Base-by-base conservation (phyloP, 2,888 invertebrate genomes). In the Synanthedon myopaeformis region DNA sequence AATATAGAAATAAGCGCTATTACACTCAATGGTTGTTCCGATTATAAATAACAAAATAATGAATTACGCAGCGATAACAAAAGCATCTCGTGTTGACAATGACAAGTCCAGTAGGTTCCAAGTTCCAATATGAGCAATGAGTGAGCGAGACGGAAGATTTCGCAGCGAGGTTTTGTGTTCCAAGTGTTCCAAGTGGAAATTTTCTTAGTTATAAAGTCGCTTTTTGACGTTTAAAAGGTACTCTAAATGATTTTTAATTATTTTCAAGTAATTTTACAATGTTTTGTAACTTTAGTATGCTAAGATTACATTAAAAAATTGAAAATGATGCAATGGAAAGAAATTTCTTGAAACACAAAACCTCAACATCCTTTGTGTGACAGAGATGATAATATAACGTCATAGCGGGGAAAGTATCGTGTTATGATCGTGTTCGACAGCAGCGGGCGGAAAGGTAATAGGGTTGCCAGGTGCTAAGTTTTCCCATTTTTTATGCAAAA, bases 41-140 rank as follows among this genome's bases (percentile, higher is more conserved):
- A 73, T 76, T 77, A 72, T 61, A 74, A 19, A 72, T 61, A 74
- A 19, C 68, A 65, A 76, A 79, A 77, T 76, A 74, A 72, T 77
- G 72, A 70, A 81, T 72, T 85, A 69, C 85, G 85, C 82, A 85
- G 77, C 76, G 85, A 82, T 84, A 82, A 74, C 73, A 66, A 64
- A 63, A 75, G 67, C 75, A 75, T 77, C 73, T 75, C 76, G 66
- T 76, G 72, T 79, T 82, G 81, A 82, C 81, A 78, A 76, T 66
- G 35, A 35, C 35, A 10, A 35, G 35, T 35, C 10, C 35, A 35
- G 23, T 23, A 66, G 64, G 59, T 63, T 66, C 23, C 23, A 23
- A n/a, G n/a, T n/a, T n/a, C n/a, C n/a, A n/a, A n/a, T n/a, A 23
- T 23, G 23, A 67, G 66, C 62, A 58, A 75, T 74, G 78, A 75